These are phyloP conservation scores for Athalia rosae DNA, from an alignment of 2,888 invertebrate genomes.

Conservation along the genomic window DNA sequence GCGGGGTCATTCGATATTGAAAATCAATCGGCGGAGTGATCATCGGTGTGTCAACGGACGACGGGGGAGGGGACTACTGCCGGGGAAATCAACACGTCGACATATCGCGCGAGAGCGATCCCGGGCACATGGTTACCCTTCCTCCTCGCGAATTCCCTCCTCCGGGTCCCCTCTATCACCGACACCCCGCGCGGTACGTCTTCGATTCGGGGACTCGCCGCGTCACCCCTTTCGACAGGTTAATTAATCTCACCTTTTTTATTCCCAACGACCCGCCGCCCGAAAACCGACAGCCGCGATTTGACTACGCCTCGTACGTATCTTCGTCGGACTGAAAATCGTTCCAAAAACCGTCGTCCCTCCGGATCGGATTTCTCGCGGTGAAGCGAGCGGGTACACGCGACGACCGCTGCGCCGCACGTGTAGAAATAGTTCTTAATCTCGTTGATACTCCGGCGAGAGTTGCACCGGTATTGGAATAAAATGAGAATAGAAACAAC, in stretches of 20 bases:
- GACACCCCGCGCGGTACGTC: neutral
- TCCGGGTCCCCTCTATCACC: neutral
- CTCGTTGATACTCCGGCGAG: too few relatives aligned
- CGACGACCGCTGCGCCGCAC: too few relatives aligned
- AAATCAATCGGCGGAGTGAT: constrained; percentile 44
- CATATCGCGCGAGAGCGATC: constrained; percentile 35
- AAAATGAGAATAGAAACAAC: neutral
- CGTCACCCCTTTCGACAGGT: neutral
- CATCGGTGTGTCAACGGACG: constrained; percentile 31
- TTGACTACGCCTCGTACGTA: neutral
- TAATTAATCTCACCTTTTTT: constrained; percentile 13
- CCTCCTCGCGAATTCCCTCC: neutral
- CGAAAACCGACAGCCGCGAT: neutral
- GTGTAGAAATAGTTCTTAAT: too few relatives aligned
- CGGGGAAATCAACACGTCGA: constrained; percentile 35
- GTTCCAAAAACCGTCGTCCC: neutral
- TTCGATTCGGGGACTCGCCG: constrained; percentile 13
- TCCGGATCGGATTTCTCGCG: too few relatives aligned
- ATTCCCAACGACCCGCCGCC: constrained; percentile 8
- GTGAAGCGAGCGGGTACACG: too few relatives aligned
- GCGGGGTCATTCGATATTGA: constrained; percentile 41
- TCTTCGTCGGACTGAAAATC: neutral
- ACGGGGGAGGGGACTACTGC: neutral
- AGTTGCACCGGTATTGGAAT: neutral
- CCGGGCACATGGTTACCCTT: constrained; percentile 16